Base-by-base conservation (phyloP, 2,888 invertebrate genomes). In the Strigamia maritima region DNA sequence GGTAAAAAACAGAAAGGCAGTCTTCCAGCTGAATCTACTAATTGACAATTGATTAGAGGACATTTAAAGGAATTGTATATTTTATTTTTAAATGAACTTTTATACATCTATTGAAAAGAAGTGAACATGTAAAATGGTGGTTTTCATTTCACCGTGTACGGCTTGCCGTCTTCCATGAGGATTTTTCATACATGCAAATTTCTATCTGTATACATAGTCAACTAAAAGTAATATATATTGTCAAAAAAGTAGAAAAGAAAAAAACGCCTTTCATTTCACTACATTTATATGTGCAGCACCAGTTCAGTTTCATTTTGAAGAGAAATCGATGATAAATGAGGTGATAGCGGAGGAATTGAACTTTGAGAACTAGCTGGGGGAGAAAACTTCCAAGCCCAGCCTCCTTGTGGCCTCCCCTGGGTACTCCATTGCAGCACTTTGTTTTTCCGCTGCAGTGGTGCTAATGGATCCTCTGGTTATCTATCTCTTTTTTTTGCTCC, bases 1-100 rank as follows among this genome's bases (percentile, higher is more conserved):
- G 79, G 78, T 40, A 78, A 78, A 44, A 70, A 78, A 38, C 22
- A 75, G 24, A 24, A n/a, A 14, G 75, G 79, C 8, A 10, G 4
- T 26, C 8, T 4, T 19, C 16, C 44, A 28, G 40, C 28, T 16
- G 70, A 70, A n/a, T 7, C 12, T 16, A 12, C 16, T 4, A n/a
- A 44, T 14, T 44, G n/a, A 14, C n/a, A 44, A 12, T 44, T n/a
- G 2, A 44, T 54, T 8, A 54, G 19, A n/a, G 19, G n/a, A n/a
- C 1, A n/a, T n/a, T 54, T 8, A 22, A 54, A 54, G 54, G 54
- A 44, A 19, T 19, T 54, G 19, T 54, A 54, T 54, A 28, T 26
- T 70, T 70, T 70, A 70, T 70, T 70, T 24, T n/a, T n/a, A 19
- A 65, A 19, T 65, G 22, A 8, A n/a, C 22, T 70, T 70, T 70